Conservation (phyloP, 2,113 vertebrate species). For the Pipra filicauda region DNA sequence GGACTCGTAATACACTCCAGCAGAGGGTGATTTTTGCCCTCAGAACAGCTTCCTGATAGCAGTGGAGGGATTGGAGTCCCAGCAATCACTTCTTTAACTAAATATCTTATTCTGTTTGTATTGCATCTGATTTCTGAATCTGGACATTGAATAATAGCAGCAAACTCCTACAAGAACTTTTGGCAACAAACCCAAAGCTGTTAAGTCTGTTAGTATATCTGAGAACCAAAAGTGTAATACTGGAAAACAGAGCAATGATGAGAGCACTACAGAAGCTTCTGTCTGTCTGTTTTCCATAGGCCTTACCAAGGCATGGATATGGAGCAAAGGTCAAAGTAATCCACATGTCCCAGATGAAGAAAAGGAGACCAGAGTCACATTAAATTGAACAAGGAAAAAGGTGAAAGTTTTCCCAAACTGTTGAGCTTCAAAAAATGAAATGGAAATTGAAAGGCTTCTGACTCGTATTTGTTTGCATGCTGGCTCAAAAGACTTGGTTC, state of each 20-base stretch:
- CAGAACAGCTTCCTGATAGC: background rate
- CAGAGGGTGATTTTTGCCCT: background rate
- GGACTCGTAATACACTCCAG: background rate
- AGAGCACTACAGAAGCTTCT: background rate
- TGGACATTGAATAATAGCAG: background rate
- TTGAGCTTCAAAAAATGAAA: background rate
- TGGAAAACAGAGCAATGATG: background rate
- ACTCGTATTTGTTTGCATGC: background rate
- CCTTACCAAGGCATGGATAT: background rate
- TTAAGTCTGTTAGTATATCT: background rate
- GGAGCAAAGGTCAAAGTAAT: background rate
- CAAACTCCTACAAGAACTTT: background rate
- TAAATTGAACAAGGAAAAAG: background rate
- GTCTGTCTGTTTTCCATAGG: background rate
- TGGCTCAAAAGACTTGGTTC: background rate
- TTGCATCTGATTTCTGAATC: background rate
- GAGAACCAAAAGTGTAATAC: background rate
- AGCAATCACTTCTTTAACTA: background rate
- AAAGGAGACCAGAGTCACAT: background rate
- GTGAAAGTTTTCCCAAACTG: background rate
- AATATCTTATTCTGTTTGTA: rapidly evolving
- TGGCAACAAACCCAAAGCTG: background rate
- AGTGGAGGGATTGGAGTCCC: background rate
- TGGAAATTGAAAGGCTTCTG: background rate
- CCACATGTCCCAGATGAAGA: background rate